Base-by-base conservation (phyloP, 2,888 invertebrate species). In the Phlogophora meticulosa region DNA sequence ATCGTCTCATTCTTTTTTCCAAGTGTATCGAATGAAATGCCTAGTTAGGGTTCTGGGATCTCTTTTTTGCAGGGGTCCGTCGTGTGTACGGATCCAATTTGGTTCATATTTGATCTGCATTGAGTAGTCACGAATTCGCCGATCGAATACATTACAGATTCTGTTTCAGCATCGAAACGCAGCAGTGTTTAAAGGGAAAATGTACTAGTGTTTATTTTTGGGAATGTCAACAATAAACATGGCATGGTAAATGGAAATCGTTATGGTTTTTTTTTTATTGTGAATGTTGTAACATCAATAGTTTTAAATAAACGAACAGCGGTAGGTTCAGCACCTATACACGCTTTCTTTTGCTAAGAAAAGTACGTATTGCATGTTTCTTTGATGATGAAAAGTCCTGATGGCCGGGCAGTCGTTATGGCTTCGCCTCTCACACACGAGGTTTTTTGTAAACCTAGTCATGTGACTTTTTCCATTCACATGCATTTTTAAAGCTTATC, bases 91-190 rank as follows among this genome's bases (percentile, higher is more conserved):
- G 78, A 87, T 85, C 84, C 89, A 88, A 90, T 90, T 89, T 84
- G 80, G 76, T 78, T 86, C 85, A 88, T 90, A 89, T 91, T 91
- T 90, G 89, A 89, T 87, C 87, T 87, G 83, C 84, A 87, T 85
- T 82, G 87, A 88, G 86, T 83, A 89, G 86, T 88, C 85, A 84
- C 85, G 85, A 85, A 83, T 85, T 84, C 82, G 68, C 40, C 82
- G 81, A 85, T 86, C 83, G 83, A 81, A 84, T 79, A 85, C 87
- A 91, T 91, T 90, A 90, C 84, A 75, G 82, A 91, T 91, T 91
- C 91, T 82, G 90, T 91, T 91, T 89, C 81, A 66, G 83, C 82
- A 78, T 80, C 79, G 69, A 80, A 79, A 76, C 77, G 81, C 76
- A 75, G 72, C 58, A 71, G 67, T 78, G 78, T 81, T 82, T 77